Evolutionary conservation across 2,113 vertebrate species (phyloP).

Genomic region (Ophthalmolycus amberensis): DNA sequence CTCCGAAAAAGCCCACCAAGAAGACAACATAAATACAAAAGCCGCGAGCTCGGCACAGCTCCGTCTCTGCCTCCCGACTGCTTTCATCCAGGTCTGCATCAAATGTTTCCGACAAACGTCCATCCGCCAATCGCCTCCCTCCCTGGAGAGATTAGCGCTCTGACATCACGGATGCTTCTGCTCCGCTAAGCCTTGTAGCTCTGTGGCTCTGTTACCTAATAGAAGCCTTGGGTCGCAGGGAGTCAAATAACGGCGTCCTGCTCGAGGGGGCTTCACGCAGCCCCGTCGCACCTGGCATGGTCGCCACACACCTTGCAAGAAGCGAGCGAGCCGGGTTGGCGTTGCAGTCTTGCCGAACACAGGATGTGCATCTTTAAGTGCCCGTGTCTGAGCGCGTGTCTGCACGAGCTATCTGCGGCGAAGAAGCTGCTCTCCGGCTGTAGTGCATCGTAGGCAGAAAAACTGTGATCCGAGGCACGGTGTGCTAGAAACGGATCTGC

Average conservation of each 20-base stretch:
- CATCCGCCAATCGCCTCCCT: constrained; percentile 80
- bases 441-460: constrained; percentile 62
- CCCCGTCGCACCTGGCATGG: not conserved
- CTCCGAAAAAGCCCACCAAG: constrained; percentile 21
- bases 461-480: constrained; percentile 32
- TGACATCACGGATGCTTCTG: constrained; percentile 87
- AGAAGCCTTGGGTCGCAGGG: constrained; percentile 43
- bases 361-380: constrained; percentile 8
- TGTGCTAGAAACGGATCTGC: constrained; percentile 44
- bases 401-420: constrained; percentile 57
- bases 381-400: not conserved
- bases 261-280: constrained; percentile 1
- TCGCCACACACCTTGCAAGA: constrained; percentile 16
- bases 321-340: constrained; percentile 2
- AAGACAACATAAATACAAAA: constrained; percentile 34
- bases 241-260: constrained; percentile 42
- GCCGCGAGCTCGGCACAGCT: constrained; percentile 48
- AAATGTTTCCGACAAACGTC: constrained; percentile 80
- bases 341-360: constrained; percentile 28
- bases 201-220: constrained; percentile 66
- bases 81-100: constrained; percentile 77
- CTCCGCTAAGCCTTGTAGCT: constrained; percentile 58
- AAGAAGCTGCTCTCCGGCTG: constrained; percentile 53
- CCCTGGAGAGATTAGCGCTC: constrained; percentile 85
- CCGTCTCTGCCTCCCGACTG: constrained; percentile 51